Percentiles rank a stretch among this genome's conserved stretches.
phyloP scores from a whole-genome alignment of 2,113 vertebrate species.

The Megatriorchis doriae region DNA sequence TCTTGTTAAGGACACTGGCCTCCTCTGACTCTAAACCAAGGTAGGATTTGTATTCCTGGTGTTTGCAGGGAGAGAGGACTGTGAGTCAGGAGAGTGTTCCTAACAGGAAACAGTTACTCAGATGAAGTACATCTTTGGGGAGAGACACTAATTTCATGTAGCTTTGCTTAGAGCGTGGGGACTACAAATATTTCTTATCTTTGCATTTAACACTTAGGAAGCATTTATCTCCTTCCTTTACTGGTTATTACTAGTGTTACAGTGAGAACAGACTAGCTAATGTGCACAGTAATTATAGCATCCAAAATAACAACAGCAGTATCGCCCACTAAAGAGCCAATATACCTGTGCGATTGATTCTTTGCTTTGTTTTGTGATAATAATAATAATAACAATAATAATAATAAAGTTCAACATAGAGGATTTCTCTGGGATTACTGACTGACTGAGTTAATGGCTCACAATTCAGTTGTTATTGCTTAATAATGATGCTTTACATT shows the following conservation, averaged over 20 bases:
- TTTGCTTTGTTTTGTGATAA: neutral
- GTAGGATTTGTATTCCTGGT: neutral
- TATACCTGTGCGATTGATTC: neutral
- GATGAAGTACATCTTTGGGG: neutral
- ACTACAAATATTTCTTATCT: neutral
- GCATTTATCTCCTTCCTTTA: neutral
- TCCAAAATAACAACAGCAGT: neutral
- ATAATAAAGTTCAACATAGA: neutral
- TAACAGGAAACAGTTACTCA: neutral
- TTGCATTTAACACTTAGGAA: neutral
- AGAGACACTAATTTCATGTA: neutral
- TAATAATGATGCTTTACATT: slow-evolving; percentile 25
- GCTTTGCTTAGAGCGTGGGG: neutral
- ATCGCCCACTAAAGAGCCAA: neutral
- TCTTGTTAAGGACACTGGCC: rapidly evolving
- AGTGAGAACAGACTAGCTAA: neutral
- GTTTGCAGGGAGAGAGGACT: neutral
- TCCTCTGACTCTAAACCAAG: neutral
- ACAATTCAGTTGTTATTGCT: slow-evolving; percentile 11
- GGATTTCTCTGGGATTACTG: neutral
- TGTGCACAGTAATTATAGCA: neutral
- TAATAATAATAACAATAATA: neutral
- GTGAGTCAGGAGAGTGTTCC: neutral
- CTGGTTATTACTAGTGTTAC: neutral
- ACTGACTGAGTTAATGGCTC: slow-evolving; percentile 2